A percentile compares a stretch with the other conserved stretches of the same genome.
These are phyloP conservation scores for Athene noctua DNA, from an alignment of 2,113 vertebrate species.

Conservation along the genomic window DNA sequence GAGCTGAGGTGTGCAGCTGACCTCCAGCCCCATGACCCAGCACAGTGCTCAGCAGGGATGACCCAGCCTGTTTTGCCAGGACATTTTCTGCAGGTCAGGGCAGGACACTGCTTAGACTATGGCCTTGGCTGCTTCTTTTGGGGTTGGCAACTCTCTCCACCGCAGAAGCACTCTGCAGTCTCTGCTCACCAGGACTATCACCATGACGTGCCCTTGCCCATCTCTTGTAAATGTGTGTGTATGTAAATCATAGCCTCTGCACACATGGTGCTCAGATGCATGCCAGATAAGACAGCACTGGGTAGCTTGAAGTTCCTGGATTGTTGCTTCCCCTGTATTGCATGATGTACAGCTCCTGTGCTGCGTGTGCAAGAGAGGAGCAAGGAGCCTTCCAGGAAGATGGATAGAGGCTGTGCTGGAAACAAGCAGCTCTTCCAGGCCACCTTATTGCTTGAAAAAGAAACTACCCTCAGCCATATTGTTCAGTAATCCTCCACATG, in stretches of 20 bases:
- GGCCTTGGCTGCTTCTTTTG: not conserved
- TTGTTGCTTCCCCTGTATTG: not conserved
- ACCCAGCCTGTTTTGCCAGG: not conserved
- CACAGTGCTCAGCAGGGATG: accelerated
- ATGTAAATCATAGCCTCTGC: not conserved
- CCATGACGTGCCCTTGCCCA: not conserved
- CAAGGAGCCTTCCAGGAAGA: not conserved
- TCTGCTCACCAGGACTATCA: not conserved
- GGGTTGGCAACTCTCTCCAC: not conserved
- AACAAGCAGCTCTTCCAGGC: not conserved
- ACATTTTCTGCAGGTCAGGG: not conserved
- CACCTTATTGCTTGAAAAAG: not conserved
- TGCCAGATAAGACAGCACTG: not conserved
- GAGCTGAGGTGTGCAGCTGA: not conserved
- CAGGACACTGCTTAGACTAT: not conserved
- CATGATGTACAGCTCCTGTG: not conserved
- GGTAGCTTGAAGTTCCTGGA: not conserved
- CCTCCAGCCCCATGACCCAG: not conserved
- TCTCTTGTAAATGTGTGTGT: not conserved
- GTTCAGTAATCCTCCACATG: not conserved
- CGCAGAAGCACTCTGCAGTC: not conserved
- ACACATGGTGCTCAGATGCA: accelerated
- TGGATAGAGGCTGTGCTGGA: not conserved
- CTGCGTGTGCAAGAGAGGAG: not conserved
- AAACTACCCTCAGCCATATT: not conserved